A percentile compares a stretch with the other conserved stretches of the same genome.
phyloP scores from a whole-genome alignment of 2,797 vertebrate species.

The Allobates femoralis region DNA sequence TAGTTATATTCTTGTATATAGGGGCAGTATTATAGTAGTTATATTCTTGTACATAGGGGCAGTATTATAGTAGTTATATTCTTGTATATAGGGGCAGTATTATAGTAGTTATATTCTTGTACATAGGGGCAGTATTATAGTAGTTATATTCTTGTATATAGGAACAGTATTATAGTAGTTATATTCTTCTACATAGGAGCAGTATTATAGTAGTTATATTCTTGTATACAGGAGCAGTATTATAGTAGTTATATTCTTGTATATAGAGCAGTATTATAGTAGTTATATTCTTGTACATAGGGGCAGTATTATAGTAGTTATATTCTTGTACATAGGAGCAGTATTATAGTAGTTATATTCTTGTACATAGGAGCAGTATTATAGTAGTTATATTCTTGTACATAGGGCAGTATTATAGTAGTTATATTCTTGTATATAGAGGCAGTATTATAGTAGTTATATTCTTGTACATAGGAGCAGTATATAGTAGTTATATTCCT shows the following conservation, averaged over 20 bases:
- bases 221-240: not conserved
- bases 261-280: conserved; percentile 7
- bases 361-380: conserved; percentile 1
- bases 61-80: conserved; percentile 29
- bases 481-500: conserved; percentile 19
- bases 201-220: not conserved
- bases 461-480: not conserved
- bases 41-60: conserved; percentile 15
- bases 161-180: conserved; percentile 3
- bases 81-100: conserved; percentile 11
- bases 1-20: too few species aligned
- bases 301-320: conserved; percentile 8
- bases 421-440: conserved; percentile 12
- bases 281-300: conserved; percentile 13
- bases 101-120: conserved; percentile 18
- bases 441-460: not conserved
- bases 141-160: conserved; percentile 15
- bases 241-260: conserved; percentile 11
- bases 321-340: not conserved
- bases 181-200: conserved; percentile 3
- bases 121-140: conserved; percentile 12
- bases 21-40: conserved; percentile 16
- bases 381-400: conserved; percentile 11
- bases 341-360: conserved; percentile 20
- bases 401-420: conserved; percentile 4